phyloP scores from a whole-genome alignment of 2,888 invertebrate species.

The Sabatieria punctata region DNA sequence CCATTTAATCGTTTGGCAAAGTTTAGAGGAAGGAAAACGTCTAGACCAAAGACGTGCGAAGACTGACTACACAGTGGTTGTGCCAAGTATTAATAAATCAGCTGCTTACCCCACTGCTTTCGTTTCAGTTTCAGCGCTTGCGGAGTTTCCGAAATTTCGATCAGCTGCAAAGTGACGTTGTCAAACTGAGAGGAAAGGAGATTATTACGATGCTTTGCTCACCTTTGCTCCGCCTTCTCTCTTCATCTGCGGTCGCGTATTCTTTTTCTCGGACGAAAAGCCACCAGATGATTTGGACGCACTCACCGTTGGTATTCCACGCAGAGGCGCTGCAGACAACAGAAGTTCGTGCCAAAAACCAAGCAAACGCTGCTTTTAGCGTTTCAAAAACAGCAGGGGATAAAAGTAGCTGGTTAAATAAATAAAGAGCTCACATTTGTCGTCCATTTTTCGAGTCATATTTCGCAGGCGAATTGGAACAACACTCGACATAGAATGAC shows the following conservation, averaged over 20 bases:
- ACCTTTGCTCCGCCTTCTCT: constrained; percentile 79
- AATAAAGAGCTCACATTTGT: constrained; percentile 51
- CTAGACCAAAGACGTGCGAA: no score
- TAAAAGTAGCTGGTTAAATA: neutral
- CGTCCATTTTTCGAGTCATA: constrained; percentile 90
- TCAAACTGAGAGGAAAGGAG: no score
- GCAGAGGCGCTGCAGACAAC: constrained; percentile 54
- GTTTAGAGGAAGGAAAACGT: no score
- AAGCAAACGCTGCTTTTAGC: neutral
- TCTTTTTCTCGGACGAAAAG: constrained; percentile 18
- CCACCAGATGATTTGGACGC: constrained; percentile 40
- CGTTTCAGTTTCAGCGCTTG: neutral
- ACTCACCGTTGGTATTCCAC: constrained; percentile 69
- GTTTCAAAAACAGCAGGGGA: no score
- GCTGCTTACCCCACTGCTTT: neutral
- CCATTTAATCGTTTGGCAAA: no score
- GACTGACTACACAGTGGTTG: no score
- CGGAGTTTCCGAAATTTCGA: neutral
- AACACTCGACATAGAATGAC: constrained; percentile 49
- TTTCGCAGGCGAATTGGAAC: constrained; percentile 68
- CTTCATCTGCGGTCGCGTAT: constrained; percentile 5
- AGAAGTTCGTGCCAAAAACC: neutral
- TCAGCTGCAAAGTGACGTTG: neutral
- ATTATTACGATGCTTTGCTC: no score
- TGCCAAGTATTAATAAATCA: no score